Evolutionary conservation across 2,797 vertebrate species (phyloP).

Genomic region (Pseudomugil tenellus): DNA sequence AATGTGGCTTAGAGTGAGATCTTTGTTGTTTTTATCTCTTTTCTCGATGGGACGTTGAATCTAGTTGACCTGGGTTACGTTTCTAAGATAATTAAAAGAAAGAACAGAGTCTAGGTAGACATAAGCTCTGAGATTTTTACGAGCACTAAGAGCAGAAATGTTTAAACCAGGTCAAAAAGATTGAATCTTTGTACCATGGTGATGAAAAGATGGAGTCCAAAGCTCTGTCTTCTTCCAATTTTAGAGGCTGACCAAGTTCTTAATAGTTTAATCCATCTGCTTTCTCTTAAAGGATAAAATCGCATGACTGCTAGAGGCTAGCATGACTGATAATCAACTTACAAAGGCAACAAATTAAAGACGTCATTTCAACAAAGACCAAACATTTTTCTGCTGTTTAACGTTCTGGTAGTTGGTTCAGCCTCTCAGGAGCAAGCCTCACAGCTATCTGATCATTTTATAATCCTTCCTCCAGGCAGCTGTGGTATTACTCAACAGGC

Average conservation of each 20-base stretch:
- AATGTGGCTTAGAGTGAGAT: constrained; percentile 45
- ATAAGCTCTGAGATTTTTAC: constrained; percentile 2
- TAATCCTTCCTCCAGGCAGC: constrained; percentile 61
- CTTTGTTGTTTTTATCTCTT: constrained; percentile 41
- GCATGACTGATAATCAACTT: constrained; percentile 22
- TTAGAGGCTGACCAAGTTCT: not conserved
- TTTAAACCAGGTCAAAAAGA: constrained; percentile 5
- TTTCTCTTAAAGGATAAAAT: constrained; percentile 17
- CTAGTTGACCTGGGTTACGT: constrained; percentile 21
- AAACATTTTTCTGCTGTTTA: constrained; percentile 32
- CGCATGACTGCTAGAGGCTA: constrained; percentile 7
- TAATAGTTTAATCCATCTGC: constrained; percentile 24
- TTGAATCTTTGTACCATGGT: not conserved
- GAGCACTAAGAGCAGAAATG: constrained; percentile 2
- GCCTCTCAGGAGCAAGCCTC: constrained; percentile 49
- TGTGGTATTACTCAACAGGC: constrained; percentile 68
- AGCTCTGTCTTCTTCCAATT: not conserved
- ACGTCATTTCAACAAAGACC: constrained; percentile 38
- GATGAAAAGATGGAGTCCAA: not conserved
- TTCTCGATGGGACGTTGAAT: constrained; percentile 23
- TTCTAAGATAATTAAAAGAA: not conserved
- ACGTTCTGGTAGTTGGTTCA: constrained; percentile 45
- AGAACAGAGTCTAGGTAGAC: not conserved
- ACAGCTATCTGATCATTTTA: constrained; percentile 62
- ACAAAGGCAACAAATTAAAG: constrained; percentile 17